A percentile compares a stretch with the other conserved stretches of the same genome.
Conservation (phyloP, 2,113 vertebrate species). For the Ancistrus triradiatus region DNA sequence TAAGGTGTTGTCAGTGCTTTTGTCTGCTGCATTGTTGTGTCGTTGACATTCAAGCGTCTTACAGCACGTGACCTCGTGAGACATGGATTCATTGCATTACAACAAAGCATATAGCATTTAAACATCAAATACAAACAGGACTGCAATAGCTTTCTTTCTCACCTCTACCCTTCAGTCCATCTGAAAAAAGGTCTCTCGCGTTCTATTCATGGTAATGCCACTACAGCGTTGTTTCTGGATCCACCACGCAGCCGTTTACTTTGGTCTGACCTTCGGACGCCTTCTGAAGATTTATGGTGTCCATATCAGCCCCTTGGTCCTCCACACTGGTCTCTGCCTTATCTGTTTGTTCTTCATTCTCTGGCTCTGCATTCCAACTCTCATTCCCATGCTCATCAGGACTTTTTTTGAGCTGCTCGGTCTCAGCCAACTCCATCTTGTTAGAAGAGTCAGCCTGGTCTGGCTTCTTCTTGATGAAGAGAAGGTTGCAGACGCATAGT, state of each 20-base stretch:
- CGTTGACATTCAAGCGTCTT: not conserved
- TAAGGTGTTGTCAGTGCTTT: not conserved
- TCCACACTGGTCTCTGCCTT: not conserved
- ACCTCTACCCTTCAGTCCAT: not conserved
- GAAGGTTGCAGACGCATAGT: conserved; percentile 75
- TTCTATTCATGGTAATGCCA: not conserved
- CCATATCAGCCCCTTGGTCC: conserved; percentile 54
- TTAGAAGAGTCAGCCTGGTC: conserved; percentile 49
- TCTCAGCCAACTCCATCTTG: conserved; percentile 62
- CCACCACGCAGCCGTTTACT: conserved; percentile 65
- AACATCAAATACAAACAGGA: conserved; percentile 20
- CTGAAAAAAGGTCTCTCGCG: not conserved
- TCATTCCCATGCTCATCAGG: conserved; percentile 1
- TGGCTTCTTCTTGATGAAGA: conserved; percentile 72
- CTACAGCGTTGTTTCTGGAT: conserved; percentile 77
- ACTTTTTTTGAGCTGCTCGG: conserved; percentile 66
- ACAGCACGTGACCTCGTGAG: not conserved
- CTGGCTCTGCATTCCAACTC: not conserved
- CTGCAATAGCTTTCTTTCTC: conserved; percentile 1
- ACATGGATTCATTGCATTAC: conserved; percentile 2
- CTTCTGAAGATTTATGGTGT: conserved; percentile 67
- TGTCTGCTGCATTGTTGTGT: not conserved
- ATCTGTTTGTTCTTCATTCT: conserved; percentile 7
- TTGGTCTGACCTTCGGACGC: conserved; percentile 69
- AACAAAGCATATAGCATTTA: conserved; percentile 27